phyloP scores from a whole-genome alignment of 2,888 invertebrate species.

The Apodemia duryi region DNA sequence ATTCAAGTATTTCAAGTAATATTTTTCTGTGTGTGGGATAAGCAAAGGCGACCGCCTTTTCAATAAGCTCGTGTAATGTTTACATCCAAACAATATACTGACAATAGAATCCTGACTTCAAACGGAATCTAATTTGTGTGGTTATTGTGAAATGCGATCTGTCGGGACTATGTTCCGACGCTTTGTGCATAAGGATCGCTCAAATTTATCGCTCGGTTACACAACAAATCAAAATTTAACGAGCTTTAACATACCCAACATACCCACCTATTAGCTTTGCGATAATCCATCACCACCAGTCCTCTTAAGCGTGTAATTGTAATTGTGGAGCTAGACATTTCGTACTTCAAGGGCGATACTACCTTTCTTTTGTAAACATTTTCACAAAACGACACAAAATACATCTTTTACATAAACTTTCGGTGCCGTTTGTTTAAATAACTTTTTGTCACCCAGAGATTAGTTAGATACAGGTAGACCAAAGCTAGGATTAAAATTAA shows the following conservation, averaged over 20 bases:
- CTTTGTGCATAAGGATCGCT: conserved; percentile 55
- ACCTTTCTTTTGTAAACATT: conserved; percentile 14
- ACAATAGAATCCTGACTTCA: conserved; percentile 76
- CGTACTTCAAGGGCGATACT: conserved; percentile 13
- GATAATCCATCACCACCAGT: conserved; percentile 48
- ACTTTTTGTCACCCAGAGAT: conserved; percentile 55
- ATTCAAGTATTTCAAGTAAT: too few relatives aligned
- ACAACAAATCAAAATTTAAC: conserved; percentile 77
- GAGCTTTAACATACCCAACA: conserved; percentile 52
- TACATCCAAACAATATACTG: conserved; percentile 64
- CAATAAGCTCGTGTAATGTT: conserved; percentile 64
- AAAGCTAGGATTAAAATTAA: conserved; percentile 56
- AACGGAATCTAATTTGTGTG: conserved; percentile 77
- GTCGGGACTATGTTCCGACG: conserved; percentile 42
- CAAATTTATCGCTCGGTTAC: conserved; percentile 74
- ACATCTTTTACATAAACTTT: conserved; percentile 17
- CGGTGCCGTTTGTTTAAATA: conserved; percentile 53
- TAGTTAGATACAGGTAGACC: conserved; percentile 69
- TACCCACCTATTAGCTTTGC: conserved; percentile 53
- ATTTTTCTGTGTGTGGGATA: background rate
- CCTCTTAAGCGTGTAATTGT: conserved; percentile 68
- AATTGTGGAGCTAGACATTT: conserved; percentile 28
- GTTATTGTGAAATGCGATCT: conserved; percentile 75
- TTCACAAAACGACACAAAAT: conserved; percentile 9
- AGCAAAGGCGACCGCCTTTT: conserved; percentile 54